phyloP scores from a whole-genome alignment of 2,113 vertebrate genomes.

The Hippocampus zosterae region DNA sequence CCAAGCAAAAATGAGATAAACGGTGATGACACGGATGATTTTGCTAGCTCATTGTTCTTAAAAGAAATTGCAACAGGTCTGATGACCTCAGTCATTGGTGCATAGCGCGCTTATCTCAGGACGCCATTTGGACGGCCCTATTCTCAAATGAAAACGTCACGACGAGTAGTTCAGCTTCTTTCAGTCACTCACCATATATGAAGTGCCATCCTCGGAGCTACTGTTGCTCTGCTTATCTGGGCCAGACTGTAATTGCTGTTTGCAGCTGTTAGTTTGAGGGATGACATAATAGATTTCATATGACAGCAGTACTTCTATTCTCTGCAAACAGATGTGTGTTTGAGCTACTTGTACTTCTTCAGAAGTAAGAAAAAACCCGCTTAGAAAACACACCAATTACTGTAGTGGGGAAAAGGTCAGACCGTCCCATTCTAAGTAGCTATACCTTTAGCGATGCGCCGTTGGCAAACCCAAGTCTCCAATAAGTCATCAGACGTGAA shows the following conservation, averaged over 20 bases:
- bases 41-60: background rate
- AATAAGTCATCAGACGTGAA: conserved; percentile 44
- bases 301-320: conserved; percentile 31
- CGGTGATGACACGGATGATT: background rate
- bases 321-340: conserved; percentile 24
- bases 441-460: conserved; percentile 24
- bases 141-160: background rate
- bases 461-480: conserved; percentile 37
- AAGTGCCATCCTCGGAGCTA: conserved; percentile 12
- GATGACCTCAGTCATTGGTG: background rate
- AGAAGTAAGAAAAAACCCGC: conserved; percentile 1
- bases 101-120: background rate
- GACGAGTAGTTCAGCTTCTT: conserved; percentile 11
- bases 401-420: background rate
- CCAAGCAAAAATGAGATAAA: background rate
- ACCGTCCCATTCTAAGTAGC: conserved; percentile 10
- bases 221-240: conserved; percentile 36
- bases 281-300: conserved; percentile 42
- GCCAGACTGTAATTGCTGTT: conserved; percentile 33
- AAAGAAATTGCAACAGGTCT: background rate
- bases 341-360: background rate
- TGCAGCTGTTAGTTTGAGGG: conserved; percentile 40
- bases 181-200: conserved; percentile 14
- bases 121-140: background rate
- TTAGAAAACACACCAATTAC: background rate